Evolutionary conservation across 2,888 invertebrate species (phyloP), one percentile per base, ranked within the genome.

Genomic region (Ichneumoninae sp.): DNA sequence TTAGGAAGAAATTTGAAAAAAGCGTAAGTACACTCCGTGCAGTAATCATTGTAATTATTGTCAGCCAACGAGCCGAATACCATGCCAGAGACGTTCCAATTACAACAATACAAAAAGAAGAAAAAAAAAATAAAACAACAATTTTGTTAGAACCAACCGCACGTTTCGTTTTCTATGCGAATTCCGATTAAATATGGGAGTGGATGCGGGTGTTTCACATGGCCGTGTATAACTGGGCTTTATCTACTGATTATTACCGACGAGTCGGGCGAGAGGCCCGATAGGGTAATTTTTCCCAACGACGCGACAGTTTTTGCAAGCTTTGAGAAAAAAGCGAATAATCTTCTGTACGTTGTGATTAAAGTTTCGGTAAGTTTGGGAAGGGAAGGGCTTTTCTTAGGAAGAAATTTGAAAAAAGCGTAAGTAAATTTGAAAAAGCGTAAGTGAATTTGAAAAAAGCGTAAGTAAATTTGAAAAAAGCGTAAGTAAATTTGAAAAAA

Each of bases 211-310:
- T 54, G 13, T 47, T 47, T 70, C 50, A 71, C 71, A 52, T 65
- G 71, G 44, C 71, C 65, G 54, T 71, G 71, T 54, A 79, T 71
- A 65, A 54, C 19, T 22, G 60, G n/a, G 19, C 69, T 60, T 77
- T 69, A 69, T 77, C 77, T 47, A 60, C 57, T 50, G 57, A 10
- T 40, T 57, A 47, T 33, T 57, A 30, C 68, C 26, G 50, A 3
- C 30, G 30, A 5, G 30, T 30, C 30, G 30, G 30, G 30, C 30
- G 30, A 30, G 30, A 30, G 30, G 4, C 30, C 30, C 30, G 30
- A 8, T 8, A 2, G 8, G 8, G 40, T 7, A 40, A 40, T 40
- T 40, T 40, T 7, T 40, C 8, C 0, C 8, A 40, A 3, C 5
- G 8, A 40, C 40, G 8, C 8, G 8, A 40, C 8, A 40, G 8